Percentiles rank a stretch among this genome's conserved stretches.
Conservation (phyloP, 2,797 vertebrate species). For the Nannoperca obscura region DNA sequence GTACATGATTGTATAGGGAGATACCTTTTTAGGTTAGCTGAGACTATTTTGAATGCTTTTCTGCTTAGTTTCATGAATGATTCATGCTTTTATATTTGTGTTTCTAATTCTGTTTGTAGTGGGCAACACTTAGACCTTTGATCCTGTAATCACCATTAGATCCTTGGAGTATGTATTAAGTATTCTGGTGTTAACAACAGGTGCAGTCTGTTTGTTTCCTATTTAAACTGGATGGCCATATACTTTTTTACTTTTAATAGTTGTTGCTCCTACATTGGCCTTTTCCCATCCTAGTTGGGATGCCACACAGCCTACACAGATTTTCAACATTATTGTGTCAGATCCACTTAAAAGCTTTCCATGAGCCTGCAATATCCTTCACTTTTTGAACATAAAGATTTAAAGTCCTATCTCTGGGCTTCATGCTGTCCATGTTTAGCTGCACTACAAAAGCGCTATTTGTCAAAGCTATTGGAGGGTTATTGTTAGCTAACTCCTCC, state of each 20-base stretch:
- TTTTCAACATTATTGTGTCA: constrained; percentile 31
- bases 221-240: neutral
- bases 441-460: constrained; percentile 34
- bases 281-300: neutral
- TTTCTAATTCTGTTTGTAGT: constrained; percentile 49
- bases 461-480: constrained; percentile 49
- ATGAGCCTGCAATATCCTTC: constrained; percentile 37
- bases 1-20: neutral
- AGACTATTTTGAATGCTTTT: constrained; percentile 5
- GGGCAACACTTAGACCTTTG: constrained; percentile 47
- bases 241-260: neutral
- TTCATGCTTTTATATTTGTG: constrained; percentile 48
- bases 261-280: neutral
- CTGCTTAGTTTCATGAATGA: constrained; percentile 39
- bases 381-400: constrained; percentile 57
- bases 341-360: constrained; percentile 44
- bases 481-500: constrained; percentile 24
- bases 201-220: neutral
- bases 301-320: constrained; percentile 13
- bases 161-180: constrained; percentile 25
- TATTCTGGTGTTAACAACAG: constrained; percentile 19
- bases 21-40: neutral
- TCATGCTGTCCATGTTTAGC: constrained; percentile 37
- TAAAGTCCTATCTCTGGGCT: constrained; percentile 41
- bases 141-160: constrained; percentile 50